Conservation (phyloP, 1,140 invertebrate genomes). For the Muscidifurax raptorellus region DNA sequence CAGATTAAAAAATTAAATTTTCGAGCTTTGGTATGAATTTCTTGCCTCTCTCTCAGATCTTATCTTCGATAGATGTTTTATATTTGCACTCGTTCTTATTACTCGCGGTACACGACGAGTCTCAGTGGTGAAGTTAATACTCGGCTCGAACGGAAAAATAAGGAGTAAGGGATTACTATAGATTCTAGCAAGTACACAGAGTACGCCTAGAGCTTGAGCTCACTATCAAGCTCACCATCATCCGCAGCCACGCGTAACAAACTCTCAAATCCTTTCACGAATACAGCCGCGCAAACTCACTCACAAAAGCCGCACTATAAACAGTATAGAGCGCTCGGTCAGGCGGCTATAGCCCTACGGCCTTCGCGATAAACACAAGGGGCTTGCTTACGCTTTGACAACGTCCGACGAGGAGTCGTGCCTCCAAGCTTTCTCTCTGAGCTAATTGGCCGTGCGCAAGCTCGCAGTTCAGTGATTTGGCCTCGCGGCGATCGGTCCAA, state of each 20-base stretch:
- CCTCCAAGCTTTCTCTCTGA: background rate
- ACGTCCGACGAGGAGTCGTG: background rate
- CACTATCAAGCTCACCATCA: background rate
- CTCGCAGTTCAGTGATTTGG: background rate
- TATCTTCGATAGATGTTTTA: background rate
- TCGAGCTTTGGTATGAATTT: too few relatives aligned
- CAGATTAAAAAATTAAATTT: slow-evolving; percentile 19
- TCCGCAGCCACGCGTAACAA: background rate
- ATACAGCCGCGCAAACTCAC: background rate
- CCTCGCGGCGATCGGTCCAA: background rate
- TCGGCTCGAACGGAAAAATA: too few relatives aligned
- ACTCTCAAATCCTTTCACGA: background rate
- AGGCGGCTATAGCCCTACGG: background rate
- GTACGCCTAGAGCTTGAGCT: background rate
- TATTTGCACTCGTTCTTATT: too few relatives aligned
- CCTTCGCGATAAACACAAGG: background rate
- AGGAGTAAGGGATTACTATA: too few relatives aligned
- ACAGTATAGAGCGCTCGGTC: background rate
- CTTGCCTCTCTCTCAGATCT: too few relatives aligned
- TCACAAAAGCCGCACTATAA: background rate
- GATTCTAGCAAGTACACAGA: too few relatives aligned
- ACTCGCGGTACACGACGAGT: too few relatives aligned
- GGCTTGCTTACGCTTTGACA: background rate
- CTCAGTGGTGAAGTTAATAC: too few relatives aligned
- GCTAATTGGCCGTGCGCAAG: background rate